Percentiles rank a stretch among this genome's conserved stretches.
These are phyloP conservation scores for Brachionus sp. DNA, from an alignment of 1,140 invertebrate species.

Conservation along the genomic window DNA sequence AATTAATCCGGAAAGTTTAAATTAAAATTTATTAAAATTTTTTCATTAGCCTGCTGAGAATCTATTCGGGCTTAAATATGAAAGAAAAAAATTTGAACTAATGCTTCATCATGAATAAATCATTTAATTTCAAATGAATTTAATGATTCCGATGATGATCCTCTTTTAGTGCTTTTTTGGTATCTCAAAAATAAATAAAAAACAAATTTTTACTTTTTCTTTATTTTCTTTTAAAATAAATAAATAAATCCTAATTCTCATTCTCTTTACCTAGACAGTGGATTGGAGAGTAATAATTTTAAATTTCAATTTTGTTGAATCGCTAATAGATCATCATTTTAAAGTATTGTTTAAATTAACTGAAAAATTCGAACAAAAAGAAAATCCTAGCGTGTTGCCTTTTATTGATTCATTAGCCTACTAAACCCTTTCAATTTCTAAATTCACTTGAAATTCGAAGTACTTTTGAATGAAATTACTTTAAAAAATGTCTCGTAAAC, in stretches of 20 bases:
- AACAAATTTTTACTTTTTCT: constrained; percentile 15
- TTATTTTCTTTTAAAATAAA: constrained; percentile 5
- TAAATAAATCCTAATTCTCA: constrained; percentile 13
- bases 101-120: not conserved
- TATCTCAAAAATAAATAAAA: constrained; percentile 42
- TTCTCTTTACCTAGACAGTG: constrained; percentile 26
- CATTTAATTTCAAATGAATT: not conserved
- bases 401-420: constrained; percentile 42
- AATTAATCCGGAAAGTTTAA: not conserved
- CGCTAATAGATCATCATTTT: constrained; percentile 40
- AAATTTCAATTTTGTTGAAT: constrained; percentile 32
- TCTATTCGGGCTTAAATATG: not conserved
- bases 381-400: constrained; percentile 32
- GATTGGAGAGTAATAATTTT: not conserved
- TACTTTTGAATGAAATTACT: constrained; percentile 1
- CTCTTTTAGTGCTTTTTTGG: constrained; percentile 4
- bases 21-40: not conserved
- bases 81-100: not conserved
- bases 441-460: not conserved
- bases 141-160: constrained; percentile 28
- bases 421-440: constrained; percentile 21
- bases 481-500: constrained; percentile 4
- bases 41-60: not conserved
- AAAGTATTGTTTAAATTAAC: constrained; percentile 38
- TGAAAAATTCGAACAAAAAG: not conserved